A percentile compares a stretch with the other conserved stretches of the same genome.
These are phyloP conservation scores for Hycleus cichorii DNA, from an alignment of 1,140 invertebrate genomes.

Conservation along the genomic window DNA sequence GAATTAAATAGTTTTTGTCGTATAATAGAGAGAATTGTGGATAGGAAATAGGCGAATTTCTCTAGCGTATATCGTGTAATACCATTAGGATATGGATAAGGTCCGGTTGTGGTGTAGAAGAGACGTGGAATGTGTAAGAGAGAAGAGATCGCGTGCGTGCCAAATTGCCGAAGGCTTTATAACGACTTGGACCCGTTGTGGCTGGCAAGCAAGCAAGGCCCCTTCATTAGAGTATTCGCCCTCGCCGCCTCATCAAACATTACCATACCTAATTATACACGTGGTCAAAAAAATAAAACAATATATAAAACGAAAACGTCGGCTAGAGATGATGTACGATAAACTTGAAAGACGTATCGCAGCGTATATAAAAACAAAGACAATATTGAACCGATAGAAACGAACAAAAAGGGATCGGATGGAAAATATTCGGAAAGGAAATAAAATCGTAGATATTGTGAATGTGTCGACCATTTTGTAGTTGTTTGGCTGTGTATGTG, in stretches of 20 bases:
- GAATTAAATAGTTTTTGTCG: too few species aligned
- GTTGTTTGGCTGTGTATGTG: conserved; percentile 23
- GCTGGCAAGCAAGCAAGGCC: conserved; percentile 3
- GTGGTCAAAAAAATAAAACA: conserved; percentile 17
- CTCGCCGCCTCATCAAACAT: conserved; percentile 32
- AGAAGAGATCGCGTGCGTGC: conserved; percentile 15
- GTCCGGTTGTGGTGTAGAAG: too few species aligned
- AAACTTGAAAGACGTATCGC: too few species aligned
- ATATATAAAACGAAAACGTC: too few species aligned
- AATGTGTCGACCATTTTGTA: conserved; percentile 32
- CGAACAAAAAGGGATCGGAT: not conserved
- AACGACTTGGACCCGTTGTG: conserved; percentile 8
- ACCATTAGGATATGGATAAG: too few species aligned
- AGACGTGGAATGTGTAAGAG: not conserved
- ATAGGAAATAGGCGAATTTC: too few species aligned
- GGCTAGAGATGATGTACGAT: too few species aligned
- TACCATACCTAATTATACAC: conserved; percentile 38
- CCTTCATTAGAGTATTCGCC: conserved; percentile 31
- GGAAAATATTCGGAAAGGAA: too few species aligned
- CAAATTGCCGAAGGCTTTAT: conserved; percentile 6
- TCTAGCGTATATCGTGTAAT: too few species aligned
- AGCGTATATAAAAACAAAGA: too few species aligned
- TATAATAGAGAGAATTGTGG: too few species aligned
- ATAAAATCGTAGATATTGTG: conserved; percentile 20
- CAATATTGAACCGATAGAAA: too few species aligned